Base-by-base conservation (phyloP, 2,113 vertebrate genomes). In the Sceloporus tristichus region DNA sequence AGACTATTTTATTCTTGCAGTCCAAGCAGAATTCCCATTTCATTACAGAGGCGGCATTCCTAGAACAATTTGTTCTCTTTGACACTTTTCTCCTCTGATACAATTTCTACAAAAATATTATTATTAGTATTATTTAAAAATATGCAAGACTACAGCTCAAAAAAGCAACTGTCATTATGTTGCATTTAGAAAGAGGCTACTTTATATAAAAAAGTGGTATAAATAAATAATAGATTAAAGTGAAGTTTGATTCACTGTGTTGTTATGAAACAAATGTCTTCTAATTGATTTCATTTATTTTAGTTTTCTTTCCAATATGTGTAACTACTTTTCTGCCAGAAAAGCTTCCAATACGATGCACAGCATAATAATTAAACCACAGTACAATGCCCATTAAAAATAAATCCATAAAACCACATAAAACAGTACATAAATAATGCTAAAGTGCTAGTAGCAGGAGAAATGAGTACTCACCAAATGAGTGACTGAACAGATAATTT, bases 271-370 rank as follows among this genome's bases (percentile, higher is more conserved):
- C 70, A 84, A 76, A 73, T 42, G 86, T 0, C 2, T 87, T 54
- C 71, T 3, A 89, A 56, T 89, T 84, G 56, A 88, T 77, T 91
- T 87, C 65, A 48, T 79, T 82, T 91, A 91, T 90, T 90, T 88
- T 81, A 82, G 66, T 77, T 65, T 34, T 75, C 56, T 68, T 77
- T 76, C 59, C 81, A 78, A 84, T 84, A 87, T 56, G 27, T 88
- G 81, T 78, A 70, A 88, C 74, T 88, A 78, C 65, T 56, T 78
- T 78, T 84, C 62, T 78, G 87, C 87, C 87, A 88, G 23, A 88
- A 88, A 68, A 70, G 62, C 73, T 78, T 78, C 62, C 42, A 54
- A 70, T 82, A 84, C 4, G 9, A 54, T 19, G 62, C 74, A 84
- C 23, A 84, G 81, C 59, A 78, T 77, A 77, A 88, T 70, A 88